Evolutionary conservation across 2,113 vertebrate species (phyloP).

Genomic region (Pomatorhinus ruficollis): DNA sequence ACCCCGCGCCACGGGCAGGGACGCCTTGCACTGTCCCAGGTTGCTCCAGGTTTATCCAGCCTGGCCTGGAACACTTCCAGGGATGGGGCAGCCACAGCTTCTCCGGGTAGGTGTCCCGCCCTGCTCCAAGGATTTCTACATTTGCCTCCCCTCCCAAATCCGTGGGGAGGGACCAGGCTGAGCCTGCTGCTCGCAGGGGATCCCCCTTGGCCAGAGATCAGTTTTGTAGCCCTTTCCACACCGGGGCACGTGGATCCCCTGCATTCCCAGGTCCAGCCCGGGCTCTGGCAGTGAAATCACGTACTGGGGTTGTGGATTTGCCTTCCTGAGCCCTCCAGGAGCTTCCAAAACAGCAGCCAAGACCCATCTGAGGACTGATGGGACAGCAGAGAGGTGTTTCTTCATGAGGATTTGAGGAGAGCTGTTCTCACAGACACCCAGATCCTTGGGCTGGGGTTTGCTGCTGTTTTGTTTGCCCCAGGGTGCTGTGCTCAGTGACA

Average conservation of each 20-base stretch:
- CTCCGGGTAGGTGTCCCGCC: neutral
- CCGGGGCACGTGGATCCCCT: fast-evolving
- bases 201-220: fast-evolving
- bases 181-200: neutral
- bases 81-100: neutral
- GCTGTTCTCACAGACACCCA: neutral
- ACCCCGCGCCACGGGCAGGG: fast-evolving
- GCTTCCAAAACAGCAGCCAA: neutral
- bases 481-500: no score
- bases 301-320: fast-evolving
- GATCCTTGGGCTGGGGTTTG: neutral
- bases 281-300: fast-evolving
- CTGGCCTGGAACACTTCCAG: fast-evolving
- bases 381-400: neutral
- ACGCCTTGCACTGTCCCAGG: fast-evolving
- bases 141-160: fast-evolving
- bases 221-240: fast-evolving
- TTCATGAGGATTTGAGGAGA: neutral
- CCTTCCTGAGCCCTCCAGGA: fast-evolving
- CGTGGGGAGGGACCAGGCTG: fast-evolving
- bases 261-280: fast-evolving
- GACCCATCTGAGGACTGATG: fast-evolving
- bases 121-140: fast-evolving
- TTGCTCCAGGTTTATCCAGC: neutral
- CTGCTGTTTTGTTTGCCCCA: neutral